Base-by-base conservation (phyloP, 2,797 vertebrate genomes). In the Melanotaenia pygmaea region DNA sequence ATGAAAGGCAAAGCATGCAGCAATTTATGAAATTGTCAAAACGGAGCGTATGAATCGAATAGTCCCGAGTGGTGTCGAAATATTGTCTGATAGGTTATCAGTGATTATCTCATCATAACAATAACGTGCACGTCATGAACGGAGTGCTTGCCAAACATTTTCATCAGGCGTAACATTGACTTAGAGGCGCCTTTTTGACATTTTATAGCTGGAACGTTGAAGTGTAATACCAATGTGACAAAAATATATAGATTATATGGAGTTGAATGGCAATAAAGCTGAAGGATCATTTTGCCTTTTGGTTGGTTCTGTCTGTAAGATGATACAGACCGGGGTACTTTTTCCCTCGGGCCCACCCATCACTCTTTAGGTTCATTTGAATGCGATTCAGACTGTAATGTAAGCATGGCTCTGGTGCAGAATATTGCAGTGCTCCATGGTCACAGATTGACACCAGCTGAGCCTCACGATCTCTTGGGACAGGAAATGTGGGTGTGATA, bases 321-420 rank as follows among this genome's bases (percentile, higher is more conserved):
- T 59, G 40, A 70, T 22, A 64, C 73, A 28, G 26, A 51, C 16
- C 16, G 32, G 68, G 14, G 35, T n/a, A 14, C 18, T n/a, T 35
- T 24, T 32, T 2, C 47, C 60, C 38, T 22, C 11, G 7, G 20
- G 6, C 13, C 43, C 68, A 67, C 28, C 50, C 28, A 18, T 51
- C 50, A 66, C 24, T 75, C 80, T 80, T 83, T 83, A 79, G 67
- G 59, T 74, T 71, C 9, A 59, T 87, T 84, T 83, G 32, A 79
- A 86, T 69, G 75, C 67, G 56, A 76, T 53, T 38, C 32, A 70
- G 79, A 76, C 67, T 80, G 86, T 88, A 81, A 89, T 81, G 65
- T 86, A 88, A 88, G 72, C 68, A 26, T 5, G 91, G 90, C 87
- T 94, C 93, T 94, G 94, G 92, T 94, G 94, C 90, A 80, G 83